phyloP scores from a whole-genome alignment of 2,113 vertebrate genomes.

The Phainopepla nitens region DNA sequence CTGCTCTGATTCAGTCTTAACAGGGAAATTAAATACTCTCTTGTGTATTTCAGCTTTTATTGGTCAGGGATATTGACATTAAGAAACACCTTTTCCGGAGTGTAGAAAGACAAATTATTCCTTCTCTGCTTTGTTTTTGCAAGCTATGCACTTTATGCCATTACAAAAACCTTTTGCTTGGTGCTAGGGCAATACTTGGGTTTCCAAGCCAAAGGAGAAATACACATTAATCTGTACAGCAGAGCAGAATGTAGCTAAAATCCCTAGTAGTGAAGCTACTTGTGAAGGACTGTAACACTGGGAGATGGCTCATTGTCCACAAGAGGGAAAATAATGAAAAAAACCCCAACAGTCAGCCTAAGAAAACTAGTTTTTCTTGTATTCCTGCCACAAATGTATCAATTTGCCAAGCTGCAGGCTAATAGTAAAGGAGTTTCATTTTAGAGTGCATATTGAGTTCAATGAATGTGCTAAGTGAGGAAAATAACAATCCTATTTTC shows the following conservation, averaged over 20 bases:
- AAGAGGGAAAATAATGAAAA: not conserved
- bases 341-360: accelerated
- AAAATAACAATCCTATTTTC: not conserved
- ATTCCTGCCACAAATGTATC: not conserved
- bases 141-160: not conserved
- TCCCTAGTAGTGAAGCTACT: not conserved
- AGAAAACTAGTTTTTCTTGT: not conserved
- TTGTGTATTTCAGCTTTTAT: not conserved
- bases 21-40: not conserved
- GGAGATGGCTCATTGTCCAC: not conserved
- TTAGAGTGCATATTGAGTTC: not conserved
- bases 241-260: not conserved
- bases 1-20: not conserved
- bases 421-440: not conserved
- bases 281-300: not conserved
- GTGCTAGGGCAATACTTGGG: not conserved
- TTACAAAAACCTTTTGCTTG: not conserved
- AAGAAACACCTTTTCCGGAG: not conserved
- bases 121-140: not conserved
- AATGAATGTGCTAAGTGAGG: not conserved
- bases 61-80: not conserved
- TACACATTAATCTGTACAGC: not conserved
- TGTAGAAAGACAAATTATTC: not conserved
- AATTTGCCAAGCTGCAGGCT: not conserved
- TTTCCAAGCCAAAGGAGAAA: not conserved